A percentile compares a stretch with the other conserved stretches of the same genome.
These are phyloP conservation scores for Melanotaenia parkinsoni DNA, from an alignment of 2,797 vertebrate species.

Conservation along the genomic window DNA sequence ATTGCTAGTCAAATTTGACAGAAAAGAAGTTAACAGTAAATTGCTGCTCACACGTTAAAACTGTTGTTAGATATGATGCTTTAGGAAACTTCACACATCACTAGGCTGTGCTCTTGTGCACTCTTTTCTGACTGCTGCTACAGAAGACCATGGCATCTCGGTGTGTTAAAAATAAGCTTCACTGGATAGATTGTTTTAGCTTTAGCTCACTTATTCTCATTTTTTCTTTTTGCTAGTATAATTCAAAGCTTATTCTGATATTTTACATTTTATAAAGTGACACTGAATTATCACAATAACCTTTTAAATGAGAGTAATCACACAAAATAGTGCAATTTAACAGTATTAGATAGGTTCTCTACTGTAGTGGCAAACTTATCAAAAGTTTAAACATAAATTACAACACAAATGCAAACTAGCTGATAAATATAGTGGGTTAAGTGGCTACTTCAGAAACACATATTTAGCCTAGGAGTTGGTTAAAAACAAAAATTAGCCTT, in stretches of 20 bases:
- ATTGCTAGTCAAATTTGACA: constrained; percentile 21
- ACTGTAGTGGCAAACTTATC: neutral
- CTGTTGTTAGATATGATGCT: constrained; percentile 30
- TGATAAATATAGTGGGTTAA: neutral
- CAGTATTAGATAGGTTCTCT: neutral
- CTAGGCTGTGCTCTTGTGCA: constrained; percentile 35
- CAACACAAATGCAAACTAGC: neutral
- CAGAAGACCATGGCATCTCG: constrained; percentile 13
- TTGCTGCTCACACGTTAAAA: constrained; percentile 8
- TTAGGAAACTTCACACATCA: constrained; percentile 38
- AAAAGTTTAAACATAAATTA: neutral
- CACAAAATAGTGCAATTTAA: neutral
- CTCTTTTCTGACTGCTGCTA: constrained; percentile 36
- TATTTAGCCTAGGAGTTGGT: neutral
- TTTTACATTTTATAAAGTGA: neutral
- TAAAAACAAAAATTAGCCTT: neutral
- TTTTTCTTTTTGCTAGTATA: neutral
- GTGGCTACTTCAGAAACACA: neutral
- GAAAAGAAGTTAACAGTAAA: neutral
- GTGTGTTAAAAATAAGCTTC: neutral
- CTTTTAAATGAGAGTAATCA: neutral
- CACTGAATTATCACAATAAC: neutral
- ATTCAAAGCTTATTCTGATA: neutral
- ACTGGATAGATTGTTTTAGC: neutral
- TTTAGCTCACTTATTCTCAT: neutral